Evolutionary conservation across 2,888 invertebrate genomes (phyloP).

Genomic region (Rotaria macrura): DNA sequence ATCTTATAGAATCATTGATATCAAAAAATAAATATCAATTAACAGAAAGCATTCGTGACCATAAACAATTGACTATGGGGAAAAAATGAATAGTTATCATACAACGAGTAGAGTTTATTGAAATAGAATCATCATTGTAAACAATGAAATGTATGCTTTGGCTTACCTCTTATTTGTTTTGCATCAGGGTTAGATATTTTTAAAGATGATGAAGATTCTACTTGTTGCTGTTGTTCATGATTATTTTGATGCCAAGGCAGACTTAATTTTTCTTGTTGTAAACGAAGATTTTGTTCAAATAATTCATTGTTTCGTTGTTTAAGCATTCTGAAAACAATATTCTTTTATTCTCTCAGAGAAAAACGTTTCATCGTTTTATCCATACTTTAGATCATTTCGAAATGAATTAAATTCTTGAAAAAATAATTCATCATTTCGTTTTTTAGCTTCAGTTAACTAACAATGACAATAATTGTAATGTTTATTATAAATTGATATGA

Average conservation of each 20-base stretch:
- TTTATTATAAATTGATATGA: not conserved
- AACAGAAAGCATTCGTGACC: too few relatives aligned
- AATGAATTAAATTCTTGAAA: not conserved
- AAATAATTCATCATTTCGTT: not conserved
- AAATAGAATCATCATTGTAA: too few relatives aligned
- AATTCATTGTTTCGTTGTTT: slow-evolving; percentile 26
- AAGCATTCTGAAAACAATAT: not conserved
- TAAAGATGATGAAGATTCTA: not conserved
- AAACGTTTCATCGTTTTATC: not conserved
- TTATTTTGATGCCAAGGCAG: not conserved
- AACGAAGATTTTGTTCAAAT: slow-evolving; percentile 19
- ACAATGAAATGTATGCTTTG: too few relatives aligned
- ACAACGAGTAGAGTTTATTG: too few relatives aligned
- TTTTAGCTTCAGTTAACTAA: not conserved
- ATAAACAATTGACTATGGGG: too few relatives aligned
- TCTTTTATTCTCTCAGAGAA: not conserved
- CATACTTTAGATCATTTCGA: not conserved
- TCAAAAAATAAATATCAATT: too few relatives aligned
- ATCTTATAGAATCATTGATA: too few relatives aligned
- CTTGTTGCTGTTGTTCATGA: not conserved
- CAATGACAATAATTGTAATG: not conserved
- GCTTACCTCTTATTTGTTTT: not conserved
- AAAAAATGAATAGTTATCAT: too few relatives aligned
- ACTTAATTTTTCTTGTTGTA: not conserved
- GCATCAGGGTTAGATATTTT: not conserved